These are phyloP conservation scores for Sorex araneus DNA, from an alignment of 2,113 vertebrate genomes.

Conservation along the genomic window DNA sequence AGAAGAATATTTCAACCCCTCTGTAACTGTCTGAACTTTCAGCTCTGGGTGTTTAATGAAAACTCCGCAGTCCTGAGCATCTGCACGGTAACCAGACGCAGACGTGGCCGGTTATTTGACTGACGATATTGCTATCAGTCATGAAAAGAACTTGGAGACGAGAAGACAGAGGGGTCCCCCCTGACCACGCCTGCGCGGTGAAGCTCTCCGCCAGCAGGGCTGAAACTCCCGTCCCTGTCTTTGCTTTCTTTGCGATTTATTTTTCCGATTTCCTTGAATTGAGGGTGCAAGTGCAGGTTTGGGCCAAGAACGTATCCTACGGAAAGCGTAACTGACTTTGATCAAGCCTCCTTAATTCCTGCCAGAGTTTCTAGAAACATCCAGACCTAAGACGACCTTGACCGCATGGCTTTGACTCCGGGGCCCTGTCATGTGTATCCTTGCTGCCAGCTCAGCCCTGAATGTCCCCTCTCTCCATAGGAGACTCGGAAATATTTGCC, in stretches of 20 bases:
- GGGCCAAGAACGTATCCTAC: too few relatives aligned
- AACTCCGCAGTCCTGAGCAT: not conserved
- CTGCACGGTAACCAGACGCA: slow-evolving; percentile 57
- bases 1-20: not conserved
- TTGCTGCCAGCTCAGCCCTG: too few relatives aligned
- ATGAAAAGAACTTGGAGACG: slow-evolving; percentile 12
- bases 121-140: not conserved
- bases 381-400: too few relatives aligned
- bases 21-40: slow-evolving; percentile 34
- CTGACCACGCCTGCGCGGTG: not conserved
- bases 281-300: too few relatives aligned
- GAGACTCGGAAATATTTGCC: not conserved
- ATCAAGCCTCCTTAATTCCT: too few relatives aligned
- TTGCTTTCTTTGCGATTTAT: not conserved
- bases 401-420: too few relatives aligned
- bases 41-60: slow-evolving; percentile 40
- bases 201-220: too few relatives aligned
- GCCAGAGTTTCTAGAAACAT: too few relatives aligned
- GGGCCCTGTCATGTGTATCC: too few relatives aligned
- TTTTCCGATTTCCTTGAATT: slow-evolving; percentile 5
- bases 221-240: not conserved
- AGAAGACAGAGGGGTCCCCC: too few relatives aligned
- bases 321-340: too few relatives aligned
- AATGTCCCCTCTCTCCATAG: not conserved
- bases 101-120: not conserved